Base-by-base conservation (phyloP, 92 coral and sea anemone species). In the Chrysogorgia sp. region DNA sequence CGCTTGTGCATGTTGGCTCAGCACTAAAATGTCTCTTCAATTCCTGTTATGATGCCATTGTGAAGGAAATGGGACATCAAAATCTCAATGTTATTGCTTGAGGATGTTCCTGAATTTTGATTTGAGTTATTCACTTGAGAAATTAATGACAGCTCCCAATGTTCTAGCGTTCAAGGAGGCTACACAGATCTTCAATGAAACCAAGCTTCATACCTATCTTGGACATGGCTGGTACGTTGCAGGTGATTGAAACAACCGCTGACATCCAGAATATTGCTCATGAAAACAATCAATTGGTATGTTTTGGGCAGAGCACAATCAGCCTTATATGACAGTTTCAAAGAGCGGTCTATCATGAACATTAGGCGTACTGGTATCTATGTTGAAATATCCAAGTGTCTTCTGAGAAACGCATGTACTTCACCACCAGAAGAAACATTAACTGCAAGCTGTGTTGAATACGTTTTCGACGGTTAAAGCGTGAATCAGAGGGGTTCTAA, bases 1-100 rank as follows among this genome's bases (percentile, higher is more conserved):
- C 86, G 7, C 65, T 85, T 58, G 89, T 81, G 2, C 86, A 85
- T 61, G 89, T 82, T 47, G 89, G 89, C 45, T 82, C 89, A 33
- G 82, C 59, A 41, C 20, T 34, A 26, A 50, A 63, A n/a, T 75
- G 65, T 58, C 82, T 82, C n/a, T 21, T 24, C 88, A 37, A 43
- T 30, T 41, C 79, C 66, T 67, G 63, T 24, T 82, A 60, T 52
- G 2, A 47, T 24, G 56, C 74, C 49, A n/a, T 84, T 21, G 34
- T 56, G 32, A 67, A 79, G 23, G 63, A 20, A 48, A 35, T 56
- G 41, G 68, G 22, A 34, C 17, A 40, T 17, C 68, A 40, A 15
- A 63, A 79, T 74, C 82, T 66, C 14, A 30, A 40, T 37, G n/a
- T n/a, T n/a, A n/a, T n/a, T n/a, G n/a, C 24, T 82, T 0, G 40